A percentile compares a stretch with the other conserved stretches of the same genome.
Evolutionary conservation across 2,113 vertebrate genomes (phyloP).

Genomic region (Falco punctatus): DNA sequence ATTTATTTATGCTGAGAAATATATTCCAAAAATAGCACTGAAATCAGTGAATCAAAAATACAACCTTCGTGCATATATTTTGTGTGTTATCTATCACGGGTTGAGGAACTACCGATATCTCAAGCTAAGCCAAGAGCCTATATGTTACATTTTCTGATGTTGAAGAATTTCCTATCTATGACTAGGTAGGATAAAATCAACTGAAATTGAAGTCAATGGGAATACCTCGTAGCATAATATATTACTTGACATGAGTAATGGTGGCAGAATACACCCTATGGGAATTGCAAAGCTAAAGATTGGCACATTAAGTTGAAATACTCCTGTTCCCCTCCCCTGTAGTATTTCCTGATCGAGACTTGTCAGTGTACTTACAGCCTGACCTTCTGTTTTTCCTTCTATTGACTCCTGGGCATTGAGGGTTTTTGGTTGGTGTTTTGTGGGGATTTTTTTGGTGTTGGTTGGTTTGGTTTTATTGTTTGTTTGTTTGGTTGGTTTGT

Average conservation of each 20-base stretch:
- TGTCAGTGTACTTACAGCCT: background rate
- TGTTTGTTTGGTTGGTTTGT: no score
- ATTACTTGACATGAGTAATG: constrained; percentile 17
- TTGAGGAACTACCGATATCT: background rate
- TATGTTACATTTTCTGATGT: background rate
- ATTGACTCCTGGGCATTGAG: background rate
- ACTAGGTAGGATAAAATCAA: constrained; percentile 1
- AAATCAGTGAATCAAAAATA: background rate
- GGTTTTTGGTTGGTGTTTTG: background rate
- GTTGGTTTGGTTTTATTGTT: no score
- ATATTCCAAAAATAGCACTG: background rate
- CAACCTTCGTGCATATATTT: background rate
- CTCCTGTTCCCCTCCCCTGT: background rate
- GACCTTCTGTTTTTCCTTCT: constrained; percentile 4
- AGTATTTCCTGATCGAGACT: constrained; percentile 26
- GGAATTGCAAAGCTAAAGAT: constrained; percentile 1
- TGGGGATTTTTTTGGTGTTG: background rate
- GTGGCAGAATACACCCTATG: background rate
- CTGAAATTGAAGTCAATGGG: background rate
- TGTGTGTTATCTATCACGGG: background rate
- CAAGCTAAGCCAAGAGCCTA: background rate
- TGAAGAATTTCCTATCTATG: background rate
- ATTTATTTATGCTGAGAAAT: constrained; percentile 12
- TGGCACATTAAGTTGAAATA: constrained; percentile 37
- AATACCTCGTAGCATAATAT: constrained; percentile 11